Evolutionary conservation across 2,113 vertebrate genomes (phyloP).

Genomic region (Pogona vitticeps): DNA sequence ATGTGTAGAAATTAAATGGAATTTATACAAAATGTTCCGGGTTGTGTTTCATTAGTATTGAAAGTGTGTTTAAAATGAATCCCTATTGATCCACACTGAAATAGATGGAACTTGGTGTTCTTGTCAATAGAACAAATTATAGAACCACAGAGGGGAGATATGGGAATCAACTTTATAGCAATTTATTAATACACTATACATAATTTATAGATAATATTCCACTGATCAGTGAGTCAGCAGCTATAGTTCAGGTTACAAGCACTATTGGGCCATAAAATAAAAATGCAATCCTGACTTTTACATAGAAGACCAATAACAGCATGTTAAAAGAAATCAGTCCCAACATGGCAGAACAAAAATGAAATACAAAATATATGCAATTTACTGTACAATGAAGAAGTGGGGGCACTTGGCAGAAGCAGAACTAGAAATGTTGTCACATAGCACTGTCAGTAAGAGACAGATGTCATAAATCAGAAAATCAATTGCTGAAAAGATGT

Average conservation of each 20-base stretch:
- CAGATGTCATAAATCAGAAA: background rate
- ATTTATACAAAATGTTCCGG: constrained; percentile 15
- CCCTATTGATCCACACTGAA: background rate
- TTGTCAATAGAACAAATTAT: constrained; percentile 18
- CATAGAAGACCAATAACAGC: too few relatives aligned
- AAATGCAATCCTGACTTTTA: background rate
- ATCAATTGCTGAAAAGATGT: background rate
- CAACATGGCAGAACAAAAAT: too few relatives aligned
- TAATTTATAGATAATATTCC: constrained; percentile 1
- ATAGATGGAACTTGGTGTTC: constrained; percentile 9
- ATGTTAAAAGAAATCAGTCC: too few relatives aligned
- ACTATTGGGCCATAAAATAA: background rate
- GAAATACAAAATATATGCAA: too few relatives aligned
- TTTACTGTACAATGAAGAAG: background rate
- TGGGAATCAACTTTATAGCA: background rate
- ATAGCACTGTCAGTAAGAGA: background rate
- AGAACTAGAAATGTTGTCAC: background rate
- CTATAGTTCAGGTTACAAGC: background rate
- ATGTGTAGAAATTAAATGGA: constrained; percentile 16
- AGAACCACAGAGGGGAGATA: background rate
- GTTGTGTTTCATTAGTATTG: constrained; percentile 16
- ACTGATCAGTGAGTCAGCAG: background rate
- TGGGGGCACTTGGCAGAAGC: background rate
- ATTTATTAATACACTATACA: background rate
- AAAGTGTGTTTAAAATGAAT: constrained; percentile 7